Evolutionary conservation across 2,888 invertebrate species (phyloP).

Genomic region (Notocelia uddmanniana): DNA sequence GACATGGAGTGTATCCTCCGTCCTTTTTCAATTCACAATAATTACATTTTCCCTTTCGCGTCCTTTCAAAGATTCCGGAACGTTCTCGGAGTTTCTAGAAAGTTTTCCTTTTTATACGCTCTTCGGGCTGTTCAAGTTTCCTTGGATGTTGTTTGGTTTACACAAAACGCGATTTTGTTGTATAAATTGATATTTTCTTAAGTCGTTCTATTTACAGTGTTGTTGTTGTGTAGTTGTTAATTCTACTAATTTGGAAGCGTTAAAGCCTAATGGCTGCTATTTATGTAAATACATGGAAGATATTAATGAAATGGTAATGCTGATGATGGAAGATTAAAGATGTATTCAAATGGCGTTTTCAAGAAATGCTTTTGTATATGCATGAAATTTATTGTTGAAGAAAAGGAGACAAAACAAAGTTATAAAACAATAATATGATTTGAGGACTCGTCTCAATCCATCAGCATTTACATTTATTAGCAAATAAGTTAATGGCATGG

Average conservation of each 20-base stretch:
- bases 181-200: not conserved
- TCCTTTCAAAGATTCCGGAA: slow-evolving; percentile 33
- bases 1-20: slow-evolving; percentile 9
- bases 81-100: slow-evolving; percentile 29
- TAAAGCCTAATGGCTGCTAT: slow-evolving; percentile 29
- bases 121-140: slow-evolving; percentile 17
- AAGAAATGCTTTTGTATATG: not conserved
- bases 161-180: not conserved
- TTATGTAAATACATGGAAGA: slow-evolving; percentile 35
- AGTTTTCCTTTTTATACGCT: slow-evolving; percentile 41
- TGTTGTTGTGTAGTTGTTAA: slow-evolving; percentile 29
- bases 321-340: slow-evolving; percentile 12
- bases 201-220: slow-evolving; percentile 7
- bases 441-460: not conserved
- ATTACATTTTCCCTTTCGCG: slow-evolving; percentile 14
- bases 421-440: not conserved
- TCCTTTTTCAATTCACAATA: slow-evolving; percentile 13
- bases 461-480: not conserved
- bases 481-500: not conserved
- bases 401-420: not conserved
- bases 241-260: slow-evolving; percentile 35
- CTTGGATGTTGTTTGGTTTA: not conserved
- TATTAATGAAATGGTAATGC: slow-evolving; percentile 36
- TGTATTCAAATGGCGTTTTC: slow-evolving; percentile 1
- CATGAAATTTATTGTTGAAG: not conserved